Evolutionary conservation across 2,888 invertebrate genomes (phyloP).

Genomic region (Stenodera caucasica): DNA sequence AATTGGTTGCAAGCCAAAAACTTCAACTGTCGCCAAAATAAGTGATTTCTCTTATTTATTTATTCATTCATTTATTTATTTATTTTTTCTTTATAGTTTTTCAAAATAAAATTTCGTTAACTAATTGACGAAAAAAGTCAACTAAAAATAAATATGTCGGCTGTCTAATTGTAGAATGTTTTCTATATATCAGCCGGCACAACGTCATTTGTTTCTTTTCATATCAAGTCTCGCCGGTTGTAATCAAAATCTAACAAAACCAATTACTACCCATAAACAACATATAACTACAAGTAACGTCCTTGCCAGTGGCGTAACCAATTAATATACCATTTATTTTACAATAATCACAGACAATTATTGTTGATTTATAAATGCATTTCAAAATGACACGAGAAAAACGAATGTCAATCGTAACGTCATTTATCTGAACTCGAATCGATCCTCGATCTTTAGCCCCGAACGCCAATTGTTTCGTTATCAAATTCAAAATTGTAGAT

Average conservation of each 20-base stretch:
- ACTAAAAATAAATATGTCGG: constrained; percentile 5
- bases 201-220: constrained; percentile 30
- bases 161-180: constrained; percentile 6
- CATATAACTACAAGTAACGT: constrained; percentile 8
- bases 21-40: background rate
- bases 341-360: background rate
- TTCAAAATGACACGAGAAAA: no score
- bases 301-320: constrained; percentile 24
- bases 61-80: background rate
- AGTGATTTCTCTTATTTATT: background rate
- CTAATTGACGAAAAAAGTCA: constrained; percentile 4
- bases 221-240: constrained; percentile 6
- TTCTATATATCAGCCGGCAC: constrained; percentile 30
- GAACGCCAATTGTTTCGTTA: no score
- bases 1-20: background rate
- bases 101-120: background rate
- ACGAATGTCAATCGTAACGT: no score
- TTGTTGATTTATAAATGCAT: background rate
- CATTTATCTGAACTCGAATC: no score
- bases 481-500: no score
- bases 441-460: no score
- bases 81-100: background rate
- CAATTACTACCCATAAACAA: constrained; percentile 15
- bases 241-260: constrained; percentile 10
- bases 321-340: constrained; percentile 2